These are phyloP conservation scores for Bufo bufo DNA, from an alignment of 2,113 vertebrate genomes.

Conservation along the genomic window DNA sequence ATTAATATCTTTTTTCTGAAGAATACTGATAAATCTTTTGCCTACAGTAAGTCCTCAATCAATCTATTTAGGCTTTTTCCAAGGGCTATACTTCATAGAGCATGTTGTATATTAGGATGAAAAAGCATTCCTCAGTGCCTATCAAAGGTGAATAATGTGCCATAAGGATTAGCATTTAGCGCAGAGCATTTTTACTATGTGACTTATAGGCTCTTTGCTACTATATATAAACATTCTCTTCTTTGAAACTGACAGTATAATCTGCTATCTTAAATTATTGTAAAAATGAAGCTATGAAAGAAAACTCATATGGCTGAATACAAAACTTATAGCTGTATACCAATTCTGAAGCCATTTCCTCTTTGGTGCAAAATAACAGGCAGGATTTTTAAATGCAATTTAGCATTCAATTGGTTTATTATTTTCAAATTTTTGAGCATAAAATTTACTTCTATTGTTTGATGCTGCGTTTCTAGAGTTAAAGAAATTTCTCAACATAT, in stretches of 20 bases:
- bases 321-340: conserved; percentile 16
- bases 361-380: neutral
- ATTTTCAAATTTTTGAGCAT: neutral
- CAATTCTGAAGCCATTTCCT: neutral
- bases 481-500: too few relatives aligned
- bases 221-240: conserved; percentile 51
- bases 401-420: neutral
- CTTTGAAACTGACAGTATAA: conserved; percentile 50
- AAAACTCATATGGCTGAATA: neutral
- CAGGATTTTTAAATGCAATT: neutral
- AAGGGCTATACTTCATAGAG: conserved; percentile 29
- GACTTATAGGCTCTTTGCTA: conserved; percentile 44
- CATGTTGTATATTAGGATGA: conserved; percentile 42
- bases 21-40: conserved; percentile 20
- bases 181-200: conserved; percentile 36
- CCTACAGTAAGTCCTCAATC: conserved; percentile 37
- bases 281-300: conserved; percentile 32
- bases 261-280: conserved; percentile 49
- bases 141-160: conserved; percentile 48
- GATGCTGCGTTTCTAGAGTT: too few relatives aligned
- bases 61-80: conserved; percentile 41
- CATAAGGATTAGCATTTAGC: conserved; percentile 48
- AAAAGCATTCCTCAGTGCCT: conserved; percentile 41
- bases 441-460: too few relatives aligned
- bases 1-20: neutral